These are phyloP conservation scores for Chorisops tibialis DNA, from an alignment of 2,888 invertebrate genomes.

Conservation along the genomic window DNA sequence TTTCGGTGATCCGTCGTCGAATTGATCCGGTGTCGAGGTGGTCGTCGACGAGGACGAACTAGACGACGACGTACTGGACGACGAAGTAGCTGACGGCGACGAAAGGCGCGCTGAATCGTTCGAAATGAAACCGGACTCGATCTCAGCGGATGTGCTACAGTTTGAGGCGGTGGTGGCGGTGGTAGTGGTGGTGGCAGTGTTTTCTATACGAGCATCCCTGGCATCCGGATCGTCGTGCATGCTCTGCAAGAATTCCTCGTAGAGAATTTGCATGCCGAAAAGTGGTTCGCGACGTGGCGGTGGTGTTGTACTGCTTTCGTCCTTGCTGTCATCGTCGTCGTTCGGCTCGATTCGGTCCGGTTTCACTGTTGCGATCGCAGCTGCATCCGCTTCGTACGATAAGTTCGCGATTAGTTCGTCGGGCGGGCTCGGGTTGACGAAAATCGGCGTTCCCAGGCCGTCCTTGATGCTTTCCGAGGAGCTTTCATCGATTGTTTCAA, in stretches of 20 bases:
- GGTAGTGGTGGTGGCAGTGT: background rate
- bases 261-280: constrained; percentile 46
- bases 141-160: background rate
- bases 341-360: background rate
- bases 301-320: background rate
- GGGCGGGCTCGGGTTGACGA: constrained; percentile 42
- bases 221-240: constrained; percentile 40
- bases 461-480: constrained; percentile 23
- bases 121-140: constrained; percentile 6
- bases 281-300: constrained; percentile 27
- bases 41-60: constrained; percentile 37
- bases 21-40: background rate
- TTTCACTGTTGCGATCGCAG: too few relatives aligned
- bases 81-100: constrained; percentile 35
- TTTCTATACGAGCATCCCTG: background rate
- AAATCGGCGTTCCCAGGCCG: constrained; percentile 39
- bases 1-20: too few relatives aligned
- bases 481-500: background rate
- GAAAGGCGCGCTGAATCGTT: background rate
- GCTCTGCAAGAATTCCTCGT: constrained; percentile 49
- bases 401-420: constrained; percentile 5
- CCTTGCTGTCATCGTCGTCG: background rate
- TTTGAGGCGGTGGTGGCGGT: background rate
- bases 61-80: constrained; percentile 37
- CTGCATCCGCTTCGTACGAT: background rate